Base-by-base conservation (phyloP, 2,797 vertebrate genomes). In the Pseudomugil tenellus region DNA sequence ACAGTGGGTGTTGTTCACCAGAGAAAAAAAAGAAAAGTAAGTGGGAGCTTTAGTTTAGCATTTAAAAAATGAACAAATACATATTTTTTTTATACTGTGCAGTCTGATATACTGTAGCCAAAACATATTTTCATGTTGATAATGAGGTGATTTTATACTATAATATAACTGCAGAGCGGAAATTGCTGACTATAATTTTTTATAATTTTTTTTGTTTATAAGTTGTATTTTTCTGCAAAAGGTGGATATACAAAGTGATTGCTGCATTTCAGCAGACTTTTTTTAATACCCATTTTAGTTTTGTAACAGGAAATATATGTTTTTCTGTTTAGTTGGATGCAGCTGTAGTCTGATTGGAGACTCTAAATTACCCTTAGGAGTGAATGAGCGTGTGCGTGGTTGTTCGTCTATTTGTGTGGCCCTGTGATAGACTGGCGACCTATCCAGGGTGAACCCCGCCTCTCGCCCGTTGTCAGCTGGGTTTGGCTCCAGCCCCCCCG, bases 1-100 rank as follows among this genome's bases (percentile, higher is more conserved):
- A 74, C 67, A 69, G 77, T 65, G 79, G 63, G 63, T 63, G 63
- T 62, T 49, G 49, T 57, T 77, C 64, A 63, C 41, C 34, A 57
- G 28, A 66, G 54, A 75, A 57, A 72, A 76, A 37, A 61, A 70
- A 70, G 41, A 34, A 37, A 12, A 61, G 62, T 28, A 32, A 58
- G 55, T 66, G 8, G 58, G 28, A 26, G 63, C 21, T 17, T 41
- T 26, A 12, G 16, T 23, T 23, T 48, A 12, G 41, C 77, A 60
- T 74, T 71, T 65, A 63, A 43, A 67, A 58, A 59, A 48, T 32
- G 7, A 56, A 52, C 52, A 60, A n/a, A n/a, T n/a, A n/a, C n/a
- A n/a, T n/a, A n/a, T n/a, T n/a, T 25, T 41, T 41, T 4, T 63
- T 39, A 28, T 12, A n/a, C 13, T 53, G 49, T 13, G 28, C 21